Evolutionary conservation across 2,113 vertebrate species (phyloP), one percentile per base, ranked within the genome.

Genomic region (Heterotilapia buettikoferi): DNA sequence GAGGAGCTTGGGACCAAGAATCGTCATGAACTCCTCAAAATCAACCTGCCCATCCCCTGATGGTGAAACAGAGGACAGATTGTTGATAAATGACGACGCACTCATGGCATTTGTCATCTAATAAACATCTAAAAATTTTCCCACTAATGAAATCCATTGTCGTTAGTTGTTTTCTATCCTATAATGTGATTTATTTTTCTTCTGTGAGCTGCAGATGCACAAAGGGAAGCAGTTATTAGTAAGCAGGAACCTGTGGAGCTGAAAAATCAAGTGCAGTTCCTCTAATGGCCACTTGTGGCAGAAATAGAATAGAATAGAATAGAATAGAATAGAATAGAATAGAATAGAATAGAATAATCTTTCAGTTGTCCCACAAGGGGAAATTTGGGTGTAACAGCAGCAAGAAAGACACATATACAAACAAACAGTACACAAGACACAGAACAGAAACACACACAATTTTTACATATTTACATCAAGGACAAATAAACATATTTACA

Each of bases 11-110:
- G 98, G 98, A 56, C 98, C 98, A 53, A 99, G 97, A 93, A 99
- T 99, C 18, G 98, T 99, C 98, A 99, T 99, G 94, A 99, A 99
- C 94, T 99, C 98, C 26, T 99, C 98, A 84, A 99, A 99, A 93
- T 99, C 98, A 73, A 99, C 98, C 90, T 99, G 98, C 80, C 98
- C 98, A 8, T 99, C 98, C 88, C 98, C 98, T 99, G 95, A 8
- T 95, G 95, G 89, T 87, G 68, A 38, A 66, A 24, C 5, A 54
- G 26, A 33, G 9, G 57, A 82, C 6, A 38, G 11, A 80, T 6
- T 31, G 45, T n/a, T 53, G 11, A 43, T 68, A 9, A 26, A 36
- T 13, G 47, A 40, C 2, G 4, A 52, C 7, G 11, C 13, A 36
- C 9, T 14, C 19, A 18, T 50, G 68, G 9, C 21, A 76, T 26